Evolutionary conservation across 2,888 invertebrate genomes (phyloP).

Genomic region (Diploptera punctata): DNA sequence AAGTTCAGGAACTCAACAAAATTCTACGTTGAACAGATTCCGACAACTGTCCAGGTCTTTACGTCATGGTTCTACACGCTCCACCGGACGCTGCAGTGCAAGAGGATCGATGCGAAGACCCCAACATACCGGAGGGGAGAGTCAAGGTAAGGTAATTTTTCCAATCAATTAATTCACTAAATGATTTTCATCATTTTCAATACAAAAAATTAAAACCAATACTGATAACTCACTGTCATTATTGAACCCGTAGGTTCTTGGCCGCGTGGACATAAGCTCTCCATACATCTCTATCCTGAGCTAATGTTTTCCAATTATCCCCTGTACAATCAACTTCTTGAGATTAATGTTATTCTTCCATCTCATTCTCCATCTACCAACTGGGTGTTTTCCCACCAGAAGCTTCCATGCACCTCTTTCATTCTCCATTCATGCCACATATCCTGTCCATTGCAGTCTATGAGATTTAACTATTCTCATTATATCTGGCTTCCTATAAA

Average conservation of each 20-base stretch:
- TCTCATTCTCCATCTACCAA: neutral
- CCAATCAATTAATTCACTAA: neutral
- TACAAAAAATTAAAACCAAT: neutral
- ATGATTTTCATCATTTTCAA: neutral
- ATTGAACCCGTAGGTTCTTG: too few relatives aligned
- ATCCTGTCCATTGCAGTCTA: too few relatives aligned
- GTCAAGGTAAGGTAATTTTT: slow-evolving; percentile 22
- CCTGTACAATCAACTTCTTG: too few relatives aligned
- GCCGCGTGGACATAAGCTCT: too few relatives aligned
- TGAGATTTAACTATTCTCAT: too few relatives aligned
- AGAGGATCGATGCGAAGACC: slow-evolving; percentile 31
- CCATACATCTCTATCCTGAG: too few relatives aligned
- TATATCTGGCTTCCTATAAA: too few relatives aligned
- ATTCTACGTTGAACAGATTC: slow-evolving; percentile 53
- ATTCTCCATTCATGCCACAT: too few relatives aligned
- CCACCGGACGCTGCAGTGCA: slow-evolving; percentile 14
- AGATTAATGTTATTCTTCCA: neutral
- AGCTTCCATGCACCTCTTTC: too few relatives aligned
- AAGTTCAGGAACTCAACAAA: slow-evolving; percentile 31
- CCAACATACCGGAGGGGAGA: slow-evolving; percentile 15
- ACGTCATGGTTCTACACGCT: slow-evolving; percentile 38
- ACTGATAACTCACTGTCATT: too few relatives aligned
- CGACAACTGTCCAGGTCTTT: slow-evolving; percentile 55
- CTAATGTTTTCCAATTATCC: too few relatives aligned
- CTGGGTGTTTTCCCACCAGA: too few relatives aligned